These are phyloP conservation scores for Palythoa grandis DNA, from an alignment of 92 coral and sea anemone species.

Conservation along the genomic window DNA sequence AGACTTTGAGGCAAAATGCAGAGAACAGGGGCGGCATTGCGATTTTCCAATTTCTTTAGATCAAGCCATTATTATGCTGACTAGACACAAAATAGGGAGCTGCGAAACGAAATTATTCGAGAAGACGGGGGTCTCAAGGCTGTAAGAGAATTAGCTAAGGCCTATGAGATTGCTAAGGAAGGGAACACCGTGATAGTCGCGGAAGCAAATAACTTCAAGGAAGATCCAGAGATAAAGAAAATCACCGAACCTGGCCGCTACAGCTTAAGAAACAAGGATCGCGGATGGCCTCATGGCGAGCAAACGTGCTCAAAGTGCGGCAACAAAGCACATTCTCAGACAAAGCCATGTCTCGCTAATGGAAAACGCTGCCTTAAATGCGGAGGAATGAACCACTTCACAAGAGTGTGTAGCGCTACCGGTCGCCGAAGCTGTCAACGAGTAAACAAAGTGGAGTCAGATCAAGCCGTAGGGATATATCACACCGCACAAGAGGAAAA, in stretches of 20 bases:
- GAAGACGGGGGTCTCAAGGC: conserved; percentile 53
- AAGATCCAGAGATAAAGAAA: background rate
- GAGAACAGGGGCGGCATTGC: background rate
- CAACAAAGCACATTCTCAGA: conserved; percentile 26
- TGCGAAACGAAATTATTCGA: conserved; percentile 48
- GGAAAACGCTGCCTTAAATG: too few relatives aligned
- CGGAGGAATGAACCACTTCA: too few relatives aligned
- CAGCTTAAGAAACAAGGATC: conserved; percentile 44
- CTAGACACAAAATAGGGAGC: conserved; percentile 35
- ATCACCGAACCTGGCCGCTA: conserved; percentile 53
- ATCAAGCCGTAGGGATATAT: too few relatives aligned
- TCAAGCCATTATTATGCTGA: too few relatives aligned
- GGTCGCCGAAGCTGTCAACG: too few relatives aligned
- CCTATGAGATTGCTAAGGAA: background rate
- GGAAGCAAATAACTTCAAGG: background rate
- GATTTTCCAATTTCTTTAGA: background rate
- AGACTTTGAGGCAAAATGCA: background rate
- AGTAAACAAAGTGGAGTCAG: too few relatives aligned
- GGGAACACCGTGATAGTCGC: conserved; percentile 40
- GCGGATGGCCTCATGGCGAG: conserved; percentile 33
- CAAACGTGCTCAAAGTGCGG: conserved; percentile 40
- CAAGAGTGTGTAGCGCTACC: too few relatives aligned
- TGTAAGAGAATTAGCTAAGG: background rate
- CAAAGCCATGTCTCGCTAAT: conserved; percentile 26
- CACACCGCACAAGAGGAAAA: too few relatives aligned